phyloP scores from a whole-genome alignment of 2,113 vertebrate genomes.

The Cardinalis cardinalis region DNA sequence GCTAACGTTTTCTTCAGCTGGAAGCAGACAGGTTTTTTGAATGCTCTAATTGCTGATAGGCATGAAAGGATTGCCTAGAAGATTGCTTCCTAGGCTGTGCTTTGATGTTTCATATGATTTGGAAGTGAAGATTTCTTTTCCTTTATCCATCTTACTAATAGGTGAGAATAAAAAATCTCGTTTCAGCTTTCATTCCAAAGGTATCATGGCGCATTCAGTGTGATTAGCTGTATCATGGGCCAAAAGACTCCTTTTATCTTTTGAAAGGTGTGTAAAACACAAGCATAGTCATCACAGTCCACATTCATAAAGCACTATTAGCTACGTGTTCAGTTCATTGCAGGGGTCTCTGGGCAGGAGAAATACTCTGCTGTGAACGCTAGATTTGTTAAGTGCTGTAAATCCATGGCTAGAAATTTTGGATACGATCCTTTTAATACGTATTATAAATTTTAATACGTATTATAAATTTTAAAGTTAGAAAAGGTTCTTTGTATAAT shows the following conservation, averaged over 20 bases:
- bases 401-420: background rate
- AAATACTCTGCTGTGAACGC: background rate
- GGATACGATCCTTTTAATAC: background rate
- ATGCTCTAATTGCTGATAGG: constrained; percentile 50
- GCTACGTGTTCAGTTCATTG: background rate
- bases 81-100: constrained; percentile 45
- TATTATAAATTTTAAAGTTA: background rate
- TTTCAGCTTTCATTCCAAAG: constrained; percentile 39
- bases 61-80: constrained; percentile 55
- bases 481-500: background rate
- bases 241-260: constrained; percentile 50
- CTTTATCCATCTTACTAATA: constrained; percentile 48
- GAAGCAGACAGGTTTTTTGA: constrained; percentile 18
- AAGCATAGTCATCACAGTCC: background rate
- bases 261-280: constrained; percentile 22
- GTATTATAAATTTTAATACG: fast-evolving
- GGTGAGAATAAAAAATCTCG: constrained; percentile 41
- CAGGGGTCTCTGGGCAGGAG: background rate
- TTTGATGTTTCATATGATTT: constrained; percentile 31
- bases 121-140: constrained; percentile 22
- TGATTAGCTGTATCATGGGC: background rate
- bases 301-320: background rate
- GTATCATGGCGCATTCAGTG: background rate
- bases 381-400: background rate
- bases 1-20: background rate